Conservation (phyloP, 2,888 invertebrate genomes). For the Pilophorus perplexus region DNA sequence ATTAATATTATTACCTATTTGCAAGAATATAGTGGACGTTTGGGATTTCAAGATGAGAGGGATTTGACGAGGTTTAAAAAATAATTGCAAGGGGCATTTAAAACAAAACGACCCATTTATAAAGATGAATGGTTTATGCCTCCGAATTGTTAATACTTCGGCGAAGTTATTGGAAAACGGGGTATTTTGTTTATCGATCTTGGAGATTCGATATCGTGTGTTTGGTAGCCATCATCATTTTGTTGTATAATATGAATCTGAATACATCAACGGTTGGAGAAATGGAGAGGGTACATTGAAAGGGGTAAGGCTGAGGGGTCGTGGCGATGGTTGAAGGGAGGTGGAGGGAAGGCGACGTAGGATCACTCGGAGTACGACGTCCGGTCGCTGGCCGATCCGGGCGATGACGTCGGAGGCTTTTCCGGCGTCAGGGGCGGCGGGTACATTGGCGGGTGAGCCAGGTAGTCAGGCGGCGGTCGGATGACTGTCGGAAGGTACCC, state of each 20-base stretch:
- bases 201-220: background rate
- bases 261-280: background rate
- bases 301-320: background rate
- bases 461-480: slow-evolving; percentile 53
- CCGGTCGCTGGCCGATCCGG: slow-evolving; percentile 58
- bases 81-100: no score
- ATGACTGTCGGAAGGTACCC: slow-evolving; percentile 80
- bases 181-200: no score
- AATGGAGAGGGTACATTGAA: background rate
- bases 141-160: no score
- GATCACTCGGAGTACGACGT: slow-evolving; percentile 59
- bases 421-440: slow-evolving; percentile 50
- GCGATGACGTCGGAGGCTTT: slow-evolving; percentile 55
- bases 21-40: background rate
- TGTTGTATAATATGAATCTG: slow-evolving; percentile 3
- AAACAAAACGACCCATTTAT: no score
- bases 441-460: slow-evolving; percentile 49
- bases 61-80: no score
- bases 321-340: background rate
- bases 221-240: background rate
- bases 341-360: background rate
- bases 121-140: no score
- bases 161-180: no score
- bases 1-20: background rate
- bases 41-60: no score